Percentiles rank a stretch among this genome's conserved stretches.
Conservation (phyloP, 2,888 invertebrate species). For the Tillus elongatus region DNA sequence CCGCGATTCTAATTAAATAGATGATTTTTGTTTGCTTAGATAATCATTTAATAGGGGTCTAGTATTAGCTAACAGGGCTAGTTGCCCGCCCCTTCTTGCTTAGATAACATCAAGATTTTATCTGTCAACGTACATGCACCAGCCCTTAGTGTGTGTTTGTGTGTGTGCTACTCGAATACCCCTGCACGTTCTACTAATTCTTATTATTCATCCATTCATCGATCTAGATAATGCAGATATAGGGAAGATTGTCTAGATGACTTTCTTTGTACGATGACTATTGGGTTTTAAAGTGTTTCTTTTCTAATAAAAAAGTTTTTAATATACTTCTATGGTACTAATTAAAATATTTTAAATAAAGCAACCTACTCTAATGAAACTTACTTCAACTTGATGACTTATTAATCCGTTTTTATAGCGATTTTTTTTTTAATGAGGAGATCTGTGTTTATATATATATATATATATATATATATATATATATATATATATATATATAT, state of each 20-base stretch:
- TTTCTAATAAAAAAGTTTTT: too few species aligned
- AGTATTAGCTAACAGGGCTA: constrained; percentile 40
- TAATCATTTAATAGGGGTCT: constrained; percentile 44
- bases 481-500: constrained; percentile 2
- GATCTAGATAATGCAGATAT: too few species aligned
- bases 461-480: constrained; percentile 5
- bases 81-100: constrained; percentile 37
- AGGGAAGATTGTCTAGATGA: background rate
- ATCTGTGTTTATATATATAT: constrained; percentile 4
- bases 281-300: too few species aligned
- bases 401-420: too few species aligned
- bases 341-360: too few species aligned
- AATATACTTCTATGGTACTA: too few species aligned
- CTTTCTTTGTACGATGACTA: too few species aligned
- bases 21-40: constrained; percentile 46
- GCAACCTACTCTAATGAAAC: too few species aligned
- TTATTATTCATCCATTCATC: constrained; percentile 1
- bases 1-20: constrained; percentile 43
- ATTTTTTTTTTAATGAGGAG: too few species aligned
- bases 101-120: constrained; percentile 32
- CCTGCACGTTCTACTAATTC: background rate
- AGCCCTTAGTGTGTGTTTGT: constrained; percentile 22
- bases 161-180: background rate
- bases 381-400: too few species aligned
- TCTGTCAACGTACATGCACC: constrained; percentile 28